phyloP scores from a whole-genome alignment of 2,797 vertebrate species.

The Acropternis orthonyx region DNA sequence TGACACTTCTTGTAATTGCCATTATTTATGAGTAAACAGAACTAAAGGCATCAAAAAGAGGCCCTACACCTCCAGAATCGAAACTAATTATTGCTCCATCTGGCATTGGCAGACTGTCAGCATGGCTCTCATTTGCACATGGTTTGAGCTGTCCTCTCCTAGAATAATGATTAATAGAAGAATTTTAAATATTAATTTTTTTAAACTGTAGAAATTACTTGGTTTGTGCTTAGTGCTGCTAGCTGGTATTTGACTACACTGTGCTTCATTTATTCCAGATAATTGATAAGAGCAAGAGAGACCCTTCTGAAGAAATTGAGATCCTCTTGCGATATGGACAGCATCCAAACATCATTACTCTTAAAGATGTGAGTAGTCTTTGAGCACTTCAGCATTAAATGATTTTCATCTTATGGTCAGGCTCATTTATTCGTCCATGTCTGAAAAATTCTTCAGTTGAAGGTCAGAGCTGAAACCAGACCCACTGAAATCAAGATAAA shows the following conservation, averaged over 20 bases:
- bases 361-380: constrained; percentile 89
- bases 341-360: constrained; percentile 92
- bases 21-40: constrained; percentile 18
- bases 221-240: not conserved
- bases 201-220: not conserved
- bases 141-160: not conserved
- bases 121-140: not conserved
- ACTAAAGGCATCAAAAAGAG: not conserved
- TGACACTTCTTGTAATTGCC: not conserved
- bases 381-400: not conserved
- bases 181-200: constrained; percentile 5
- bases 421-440: not conserved
- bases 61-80: not conserved
- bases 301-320: constrained; percentile 97
- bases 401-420: not conserved
- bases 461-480: not conserved
- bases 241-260: not conserved
- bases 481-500: not conserved
- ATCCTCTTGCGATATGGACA: constrained; percentile 95
- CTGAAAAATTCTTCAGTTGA: not conserved
- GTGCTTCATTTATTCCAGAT: constrained; percentile 78
- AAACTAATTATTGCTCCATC: not conserved
- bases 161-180: not conserved
- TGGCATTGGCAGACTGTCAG: not conserved
- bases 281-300: constrained; percentile 89